phyloP scores from a whole-genome alignment of 1,140 invertebrate species.

The Diploscapter pachys region DNA sequence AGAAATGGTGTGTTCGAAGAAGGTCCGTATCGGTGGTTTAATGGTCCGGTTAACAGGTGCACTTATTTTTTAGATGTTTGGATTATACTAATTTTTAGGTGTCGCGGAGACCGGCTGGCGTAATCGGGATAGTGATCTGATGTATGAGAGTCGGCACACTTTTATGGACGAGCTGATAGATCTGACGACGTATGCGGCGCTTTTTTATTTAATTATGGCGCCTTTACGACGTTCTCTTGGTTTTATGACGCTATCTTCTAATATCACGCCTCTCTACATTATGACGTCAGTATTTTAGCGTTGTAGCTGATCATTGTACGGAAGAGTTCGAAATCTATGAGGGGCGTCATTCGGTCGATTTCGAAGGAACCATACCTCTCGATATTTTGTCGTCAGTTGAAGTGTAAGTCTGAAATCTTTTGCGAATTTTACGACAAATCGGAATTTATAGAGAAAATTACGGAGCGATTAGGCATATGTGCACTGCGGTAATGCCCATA shows the following conservation, averaged over 20 bases:
- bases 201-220: neutral
- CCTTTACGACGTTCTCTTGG: neutral
- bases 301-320: slow-evolving; percentile 22
- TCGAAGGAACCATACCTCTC: slow-evolving; percentile 15
- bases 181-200: slow-evolving; percentile 23
- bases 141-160: slow-evolving; percentile 28
- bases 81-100: neutral
- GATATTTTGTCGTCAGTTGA: neutral
- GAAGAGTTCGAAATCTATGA: slow-evolving; percentile 24
- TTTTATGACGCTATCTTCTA: neutral
- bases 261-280: neutral
- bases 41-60: slow-evolving; percentile 19
- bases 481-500: slow-evolving; percentile 29
- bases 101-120: slow-evolving; percentile 33
- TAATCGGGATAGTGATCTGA: slow-evolving; percentile 18
- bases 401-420: too few species aligned
- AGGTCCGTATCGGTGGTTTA: slow-evolving; percentile 21
- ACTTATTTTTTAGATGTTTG: too few species aligned
- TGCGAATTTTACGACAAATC: too few species aligned
- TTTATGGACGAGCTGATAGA: slow-evolving; percentile 30
- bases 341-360: slow-evolving; percentile 20
- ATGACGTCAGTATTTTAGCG: neutral
- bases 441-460: slow-evolving; percentile 13
- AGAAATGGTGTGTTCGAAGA: slow-evolving; percentile 23
- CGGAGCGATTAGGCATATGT: slow-evolving; percentile 28